Evolutionary conservation across 2,113 vertebrate genomes (phyloP).

Genomic region (Oryzias melastigma): DNA sequence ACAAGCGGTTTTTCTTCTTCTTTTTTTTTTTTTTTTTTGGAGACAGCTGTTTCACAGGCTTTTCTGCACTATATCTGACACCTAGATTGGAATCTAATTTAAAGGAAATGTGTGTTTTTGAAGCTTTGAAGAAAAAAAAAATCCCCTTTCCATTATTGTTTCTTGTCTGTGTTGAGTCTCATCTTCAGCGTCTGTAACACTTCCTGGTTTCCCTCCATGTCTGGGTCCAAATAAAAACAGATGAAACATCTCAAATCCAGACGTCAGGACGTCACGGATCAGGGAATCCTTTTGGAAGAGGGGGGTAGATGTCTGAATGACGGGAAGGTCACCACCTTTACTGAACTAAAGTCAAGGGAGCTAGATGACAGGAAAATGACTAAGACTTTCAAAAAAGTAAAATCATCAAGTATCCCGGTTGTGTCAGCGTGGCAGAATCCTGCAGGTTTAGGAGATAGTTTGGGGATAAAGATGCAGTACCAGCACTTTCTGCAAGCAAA

Average conservation of each 20-base stretch:
- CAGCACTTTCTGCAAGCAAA: slow-evolving; percentile 56
- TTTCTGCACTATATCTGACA: slow-evolving; percentile 26
- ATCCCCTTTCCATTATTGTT: slow-evolving; percentile 38
- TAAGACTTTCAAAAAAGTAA: slow-evolving; percentile 20
- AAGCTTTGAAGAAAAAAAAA: slow-evolving; percentile 6
- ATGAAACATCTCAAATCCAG: slow-evolving; percentile 24
- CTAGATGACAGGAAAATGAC: slow-evolving; percentile 30
- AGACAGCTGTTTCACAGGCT: slow-evolving; percentile 31
- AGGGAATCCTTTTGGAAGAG: slow-evolving; percentile 49
- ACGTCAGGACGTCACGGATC: slow-evolving; percentile 20
- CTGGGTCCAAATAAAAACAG: slow-evolving; percentile 24
- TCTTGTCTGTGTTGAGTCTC: slow-evolving; percentile 50
- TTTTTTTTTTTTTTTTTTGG: slow-evolving; percentile 24
- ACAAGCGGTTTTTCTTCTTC: slow-evolving; percentile 20
- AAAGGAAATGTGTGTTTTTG: slow-evolving; percentile 13
- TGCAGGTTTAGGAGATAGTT: slow-evolving; percentile 23
- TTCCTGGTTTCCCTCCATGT: slow-evolving; percentile 47
- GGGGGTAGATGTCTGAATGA: not conserved
- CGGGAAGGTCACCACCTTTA: slow-evolving; percentile 23
- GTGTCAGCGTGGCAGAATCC: slow-evolving; percentile 10
- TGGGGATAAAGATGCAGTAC: slow-evolving; percentile 25
- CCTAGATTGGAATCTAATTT: slow-evolving; percentile 9
- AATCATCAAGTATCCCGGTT: slow-evolving; percentile 26
- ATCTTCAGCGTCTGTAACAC: slow-evolving; percentile 54
- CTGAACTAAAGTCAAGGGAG: slow-evolving; percentile 7